Conservation (phyloP, 2,113 vertebrate genomes). For the Macrotis lagotis region DNA sequence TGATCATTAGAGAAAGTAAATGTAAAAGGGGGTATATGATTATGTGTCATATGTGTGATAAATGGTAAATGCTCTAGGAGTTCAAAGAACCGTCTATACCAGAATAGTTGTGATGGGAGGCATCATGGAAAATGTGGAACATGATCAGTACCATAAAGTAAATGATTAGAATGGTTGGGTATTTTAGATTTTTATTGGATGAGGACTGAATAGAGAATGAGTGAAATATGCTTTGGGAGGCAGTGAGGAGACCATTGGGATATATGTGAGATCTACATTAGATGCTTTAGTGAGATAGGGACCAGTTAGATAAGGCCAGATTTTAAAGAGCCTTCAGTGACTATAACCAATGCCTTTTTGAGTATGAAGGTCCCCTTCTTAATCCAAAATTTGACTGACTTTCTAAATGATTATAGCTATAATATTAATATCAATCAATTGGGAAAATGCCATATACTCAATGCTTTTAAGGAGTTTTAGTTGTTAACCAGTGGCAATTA, state of each 20-base stretch:
- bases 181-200: not conserved
- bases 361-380: not conserved
- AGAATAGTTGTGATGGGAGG: too few species aligned
- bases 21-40: not conserved
- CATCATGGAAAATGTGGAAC: not conserved
- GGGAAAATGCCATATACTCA: not conserved
- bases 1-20: not conserved
- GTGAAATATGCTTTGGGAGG: not conserved
- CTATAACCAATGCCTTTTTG: not conserved
- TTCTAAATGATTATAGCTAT: not conserved
- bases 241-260: not conserved
- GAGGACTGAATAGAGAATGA: not conserved
- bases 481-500: not conserved
- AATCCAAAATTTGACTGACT: not conserved
- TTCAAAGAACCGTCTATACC: too few species aligned
- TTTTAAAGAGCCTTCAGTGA: not conserved
- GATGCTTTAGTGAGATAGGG: too few species aligned
- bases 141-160: not conserved
- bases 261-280: not conserved
- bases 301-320: not conserved
- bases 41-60: not conserved
- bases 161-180: not conserved
- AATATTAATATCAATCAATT: not conserved
- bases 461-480: not conserved
- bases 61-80: too few species aligned